A percentile compares a stretch with the other conserved stretches of the same genome.
phyloP scores from a whole-genome alignment of 2,113 vertebrate genomes.

The Hipposideros armiger region DNA sequence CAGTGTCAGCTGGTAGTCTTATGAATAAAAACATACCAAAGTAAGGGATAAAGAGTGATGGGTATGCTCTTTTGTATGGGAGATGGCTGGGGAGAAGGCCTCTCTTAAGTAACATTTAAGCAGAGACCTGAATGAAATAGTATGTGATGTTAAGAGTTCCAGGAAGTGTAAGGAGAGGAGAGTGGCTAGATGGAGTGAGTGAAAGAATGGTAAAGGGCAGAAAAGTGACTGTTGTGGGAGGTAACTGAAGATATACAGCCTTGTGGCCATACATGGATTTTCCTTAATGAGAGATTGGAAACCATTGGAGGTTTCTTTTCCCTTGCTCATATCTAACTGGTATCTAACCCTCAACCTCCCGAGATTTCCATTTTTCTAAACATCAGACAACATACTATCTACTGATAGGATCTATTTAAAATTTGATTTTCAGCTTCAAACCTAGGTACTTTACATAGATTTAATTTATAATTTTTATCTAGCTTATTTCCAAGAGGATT shows the following conservation, averaged over 20 bases:
- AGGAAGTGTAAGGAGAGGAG: neutral
- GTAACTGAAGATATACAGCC: neutral
- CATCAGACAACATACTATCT: neutral
- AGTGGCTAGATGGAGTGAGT: neutral
- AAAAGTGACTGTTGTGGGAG: neutral
- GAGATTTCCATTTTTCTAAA: constrained; percentile 2
- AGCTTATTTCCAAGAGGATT: constrained; percentile 57
- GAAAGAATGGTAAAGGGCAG: neutral
- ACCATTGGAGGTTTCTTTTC: neutral
- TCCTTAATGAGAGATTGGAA: neutral
- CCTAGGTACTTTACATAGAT: constrained; percentile 22
- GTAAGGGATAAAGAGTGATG: neutral
- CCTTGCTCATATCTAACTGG: neutral
- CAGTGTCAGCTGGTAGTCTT: constrained; percentile 10
- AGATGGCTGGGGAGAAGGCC: neutral
- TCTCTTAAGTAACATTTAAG: constrained; percentile 21
- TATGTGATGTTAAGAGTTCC: neutral
- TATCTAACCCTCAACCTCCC: neutral
- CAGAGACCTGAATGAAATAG: neutral
- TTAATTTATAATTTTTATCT: constrained; percentile 49
- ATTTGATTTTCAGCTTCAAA: constrained; percentile 57
- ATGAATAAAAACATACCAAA: constrained; percentile 1
- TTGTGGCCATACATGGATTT: neutral
- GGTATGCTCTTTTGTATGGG: neutral
- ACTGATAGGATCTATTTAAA: constrained; percentile 2